Evolutionary conservation across 2,797 vertebrate genomes (phyloP).

Genomic region (Anolis apletophallus): DNA sequence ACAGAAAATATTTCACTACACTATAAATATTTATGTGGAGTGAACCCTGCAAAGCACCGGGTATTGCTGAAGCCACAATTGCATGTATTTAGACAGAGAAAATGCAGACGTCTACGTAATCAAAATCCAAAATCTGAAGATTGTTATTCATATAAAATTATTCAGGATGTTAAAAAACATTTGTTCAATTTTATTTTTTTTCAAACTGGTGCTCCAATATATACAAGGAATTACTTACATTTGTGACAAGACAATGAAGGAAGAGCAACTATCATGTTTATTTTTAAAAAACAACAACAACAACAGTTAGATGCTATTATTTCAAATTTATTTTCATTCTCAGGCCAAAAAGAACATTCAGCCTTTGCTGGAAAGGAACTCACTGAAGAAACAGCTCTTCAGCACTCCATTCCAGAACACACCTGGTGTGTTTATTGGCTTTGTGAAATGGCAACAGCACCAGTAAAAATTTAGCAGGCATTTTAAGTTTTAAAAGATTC

Average conservation of each 20-base stretch:
- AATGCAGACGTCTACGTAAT: not conserved
- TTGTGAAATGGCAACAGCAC: not conserved
- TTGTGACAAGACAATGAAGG: not conserved
- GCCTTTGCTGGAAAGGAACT: not conserved
- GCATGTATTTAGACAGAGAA: constrained; percentile 4
- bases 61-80: not conserved
- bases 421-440: not conserved
- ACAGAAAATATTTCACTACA: constrained; percentile 12
- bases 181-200: not conserved
- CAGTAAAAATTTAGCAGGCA: not conserved
- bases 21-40: constrained; percentile 11
- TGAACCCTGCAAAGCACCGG: not conserved
- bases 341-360: constrained; percentile 7
- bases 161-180: not conserved
- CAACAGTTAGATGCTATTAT: not conserved
- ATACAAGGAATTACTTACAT: not conserved
- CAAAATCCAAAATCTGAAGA: not conserved
- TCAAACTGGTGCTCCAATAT: not conserved
- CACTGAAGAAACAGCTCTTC: not conserved
- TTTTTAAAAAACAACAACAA: not conserved
- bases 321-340: constrained; percentile 10
- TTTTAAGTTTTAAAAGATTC: constrained; percentile 16
- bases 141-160: not conserved
- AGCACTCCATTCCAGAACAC: constrained; percentile 3
- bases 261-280: not conserved